A percentile compares a stretch with the other conserved stretches of the same genome.
Conservation (phyloP, 2,113 vertebrate species). For the human (Homo sapiens) region DNA sequence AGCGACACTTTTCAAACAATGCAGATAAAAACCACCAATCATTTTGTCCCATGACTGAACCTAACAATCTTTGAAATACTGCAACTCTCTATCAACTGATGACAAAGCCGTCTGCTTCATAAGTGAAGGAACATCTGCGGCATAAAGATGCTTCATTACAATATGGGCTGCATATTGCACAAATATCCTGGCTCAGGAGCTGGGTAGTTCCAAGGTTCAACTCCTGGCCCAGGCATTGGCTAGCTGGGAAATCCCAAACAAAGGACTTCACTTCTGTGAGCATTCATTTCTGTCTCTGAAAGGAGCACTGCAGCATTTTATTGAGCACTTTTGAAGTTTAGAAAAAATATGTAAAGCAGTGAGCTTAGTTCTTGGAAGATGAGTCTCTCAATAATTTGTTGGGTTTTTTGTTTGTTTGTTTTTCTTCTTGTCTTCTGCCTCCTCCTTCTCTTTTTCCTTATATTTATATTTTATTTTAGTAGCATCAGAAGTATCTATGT, state of each 20-base stretch:
- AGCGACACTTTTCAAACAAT: slow-evolving; percentile 45
- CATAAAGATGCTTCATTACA: neutral
- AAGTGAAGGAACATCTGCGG: slow-evolving; percentile 27
- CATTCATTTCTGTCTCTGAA: neutral
- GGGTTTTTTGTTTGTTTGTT: neutral
- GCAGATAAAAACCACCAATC: slow-evolving; percentile 41
- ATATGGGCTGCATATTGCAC: neutral
- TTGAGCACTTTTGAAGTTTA: neutral
- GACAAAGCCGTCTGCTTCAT: slow-evolving; percentile 26
- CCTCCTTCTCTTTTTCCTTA: neutral
- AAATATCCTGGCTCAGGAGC: neutral
- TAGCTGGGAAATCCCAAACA: neutral
- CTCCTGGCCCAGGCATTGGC: neutral
- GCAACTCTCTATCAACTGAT: slow-evolving; percentile 34
- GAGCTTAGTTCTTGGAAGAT: neutral
- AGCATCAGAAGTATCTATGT: neutral
- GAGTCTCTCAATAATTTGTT: neutral
- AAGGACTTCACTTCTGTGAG: neutral
- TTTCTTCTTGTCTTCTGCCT: neutral
- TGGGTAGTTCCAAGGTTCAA: neutral
- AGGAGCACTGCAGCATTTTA: neutral
- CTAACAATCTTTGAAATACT: slow-evolving; percentile 40
- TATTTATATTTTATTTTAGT: neutral
- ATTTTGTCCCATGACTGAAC: slow-evolving; percentile 29
- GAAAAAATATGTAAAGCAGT: neutral